Base-by-base conservation (phyloP, 2,797 vertebrate genomes). In the Rhinella marina region DNA sequence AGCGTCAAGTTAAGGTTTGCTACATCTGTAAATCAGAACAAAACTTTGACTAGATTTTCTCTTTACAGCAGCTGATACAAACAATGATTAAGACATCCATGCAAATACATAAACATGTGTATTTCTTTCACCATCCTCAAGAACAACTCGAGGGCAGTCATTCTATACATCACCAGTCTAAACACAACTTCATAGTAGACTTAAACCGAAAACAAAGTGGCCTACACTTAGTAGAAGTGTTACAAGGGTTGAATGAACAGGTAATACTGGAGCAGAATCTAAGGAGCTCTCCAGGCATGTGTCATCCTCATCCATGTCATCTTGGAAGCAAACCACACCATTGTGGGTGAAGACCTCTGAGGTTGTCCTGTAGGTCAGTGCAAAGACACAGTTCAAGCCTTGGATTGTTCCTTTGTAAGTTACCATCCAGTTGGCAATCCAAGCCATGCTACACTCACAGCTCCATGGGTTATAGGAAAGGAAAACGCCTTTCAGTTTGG, bases 381-480 rank as follows among this genome's bases (percentile, higher is more conserved):
- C 64, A 76, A 91, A 86, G 79, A 89, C 2, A 7, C 92, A 91
- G 29, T 88, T 91, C 41, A 92, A 48, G n/a, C 92, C 91, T 54
- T 91, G 0, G 0, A 92, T 76, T 0, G 5, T 66, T 8, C 88
- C 88, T 0, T 10, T 29, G 78, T 0, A 88, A 0, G 10, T 19
- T 0, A 84, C 61, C 0, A 29, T 80, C 91, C 92, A 84, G 5
- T 25, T 54, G 86, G 90, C 85, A 78, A 93, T 88, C 92, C 93
- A 91, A 1, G 92, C 72, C 91, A 88, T 73, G 50, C 79, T 59
- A 68, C 93, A 94, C 87, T 93, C 91, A 0, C 93, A 93, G 11
- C 85, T 72, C 93, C 92, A 94, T 59, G 91, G 92, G 87, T 91
- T 93, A 72, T 89, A 91, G 1, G 90, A 91, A 75, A 94, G 88